Base-by-base conservation (phyloP, 1,140 invertebrate species). In the Diachasma alloeum region DNA sequence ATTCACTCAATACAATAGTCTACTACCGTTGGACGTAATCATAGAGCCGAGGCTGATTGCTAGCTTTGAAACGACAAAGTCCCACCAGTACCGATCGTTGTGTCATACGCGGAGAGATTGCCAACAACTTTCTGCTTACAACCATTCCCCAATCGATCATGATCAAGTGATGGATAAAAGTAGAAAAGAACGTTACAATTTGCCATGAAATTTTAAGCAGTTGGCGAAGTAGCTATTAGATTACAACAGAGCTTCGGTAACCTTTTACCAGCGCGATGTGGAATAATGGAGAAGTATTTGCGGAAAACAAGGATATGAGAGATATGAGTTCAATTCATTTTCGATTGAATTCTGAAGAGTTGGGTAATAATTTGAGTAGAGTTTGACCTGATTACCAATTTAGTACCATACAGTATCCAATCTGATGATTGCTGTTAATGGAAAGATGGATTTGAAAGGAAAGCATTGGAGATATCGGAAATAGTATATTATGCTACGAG, bases 1-100 rank as follows among this genome's bases (percentile, higher is more conserved):
- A 71, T 71, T 48, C 69, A 48, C 19, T 46, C 71, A 24, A 17
- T 17, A 74, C 56, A 74, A 74, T 36, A 37, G 72, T 42, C 72
- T 44, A 37, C 17, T n/a, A 22, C 26, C 1, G 5, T 13, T 10
- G 4, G n/a, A 37, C 2, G 72, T 74, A 66, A 74, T 74, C 72
- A 66, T 66, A 74, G 53, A 73, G 6, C 42, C 19, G 36, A 48
- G 19, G 8, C 56, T 63, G 72, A 74, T 74, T 66, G 48, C 31
- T 39, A 36, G n/a, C 15, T 63, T 63, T 53, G 11, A 70, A 8
- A 44, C 6, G 17, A 63, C 59, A 63, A 63, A 63, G 24, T 63
- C 22, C 24, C 5, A 9, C 10, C 24, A 63, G 59, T 15, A 11
- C 17, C 53, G 4, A 59, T 22, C 15, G 53, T 59, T 59, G n/a